Base-by-base conservation (phyloP, 2,888 invertebrate species). In the Thera britannica region DNA sequence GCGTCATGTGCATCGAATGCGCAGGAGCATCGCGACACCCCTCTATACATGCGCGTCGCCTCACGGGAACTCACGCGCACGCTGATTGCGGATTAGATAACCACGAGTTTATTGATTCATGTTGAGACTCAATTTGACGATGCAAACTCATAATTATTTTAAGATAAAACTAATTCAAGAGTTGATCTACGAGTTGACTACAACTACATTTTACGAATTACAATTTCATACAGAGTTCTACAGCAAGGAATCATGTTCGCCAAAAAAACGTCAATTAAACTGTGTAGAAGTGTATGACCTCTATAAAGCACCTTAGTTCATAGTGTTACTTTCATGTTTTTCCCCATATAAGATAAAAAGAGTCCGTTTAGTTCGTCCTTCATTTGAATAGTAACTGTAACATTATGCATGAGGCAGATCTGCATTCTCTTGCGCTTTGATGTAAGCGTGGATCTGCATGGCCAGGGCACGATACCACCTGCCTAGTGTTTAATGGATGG, bases 61-160 rank as follows among this genome's bases (percentile, higher is more conserved):
- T n/a, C 69, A 65, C 60, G 69, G 58, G 69, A 65, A 69, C 49
- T 58, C 34, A 36, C 61, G 61, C 61, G 62, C 35, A 49, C 7
- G 48, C 56, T 52, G 12, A 56, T 62, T 59, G 36, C 60, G 35
- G 35, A 60, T 60, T 38, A 38, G 49, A 59, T 59, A 49, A 49
- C 3, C 49, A n/a, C 23, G 23, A 23, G 23, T 23, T 9, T 41
- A 56, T 56, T 55, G 55, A 62, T 62, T 59, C 54, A 23, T 56
- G 48, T 56, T 56, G 56, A 56, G 62, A 62, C 56, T 48, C 56
- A 5, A 62, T 56, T 55, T 49, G 41, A 61, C 54, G 34, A 58
- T 1, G 54, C 35, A 7, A 23, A 52, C 34, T 1, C 7, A 23
- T 23, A 7, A 52, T 52, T 23, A 5, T 38, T 38, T 38, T 38